phyloP scores from a whole-genome alignment of 1,140 invertebrate species.

The Metopolophium dirhodum region DNA sequence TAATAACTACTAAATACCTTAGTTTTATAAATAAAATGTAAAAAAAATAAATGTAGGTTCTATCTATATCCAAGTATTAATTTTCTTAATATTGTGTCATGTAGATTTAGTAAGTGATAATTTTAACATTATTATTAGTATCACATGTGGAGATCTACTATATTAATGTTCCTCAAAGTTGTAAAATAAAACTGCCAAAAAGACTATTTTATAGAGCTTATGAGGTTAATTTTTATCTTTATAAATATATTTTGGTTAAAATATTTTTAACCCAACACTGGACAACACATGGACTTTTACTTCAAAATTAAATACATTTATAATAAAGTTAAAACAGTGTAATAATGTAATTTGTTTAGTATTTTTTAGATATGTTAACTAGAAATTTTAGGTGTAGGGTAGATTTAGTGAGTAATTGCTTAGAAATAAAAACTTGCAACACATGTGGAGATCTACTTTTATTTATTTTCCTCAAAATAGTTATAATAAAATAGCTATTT shows the following conservation, averaged over 20 bases:
- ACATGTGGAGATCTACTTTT: conserved; percentile 20
- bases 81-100: background rate
- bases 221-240: background rate
- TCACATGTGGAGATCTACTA: conserved; percentile 33
- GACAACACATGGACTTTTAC: no score
- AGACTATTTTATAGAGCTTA: conserved; percentile 4
- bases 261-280: no score
- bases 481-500: background rate
- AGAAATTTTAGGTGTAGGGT: background rate
- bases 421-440: background rate
- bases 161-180: background rate
- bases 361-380: background rate
- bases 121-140: background rate
- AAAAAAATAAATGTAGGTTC: background rate
- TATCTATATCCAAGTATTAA: no score
- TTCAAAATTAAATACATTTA: background rate
- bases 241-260: background rate
- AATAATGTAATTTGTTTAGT: background rate
- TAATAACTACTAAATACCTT: background rate
- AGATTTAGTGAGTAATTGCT: conserved; percentile 19
- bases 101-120: conserved; percentile 20
- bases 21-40: background rate
- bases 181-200: conserved; percentile 6
- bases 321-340: background rate
- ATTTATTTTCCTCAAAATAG: background rate